phyloP scores from a whole-genome alignment of 2,113 vertebrate species.

The Semicossyphus pulcher region DNA sequence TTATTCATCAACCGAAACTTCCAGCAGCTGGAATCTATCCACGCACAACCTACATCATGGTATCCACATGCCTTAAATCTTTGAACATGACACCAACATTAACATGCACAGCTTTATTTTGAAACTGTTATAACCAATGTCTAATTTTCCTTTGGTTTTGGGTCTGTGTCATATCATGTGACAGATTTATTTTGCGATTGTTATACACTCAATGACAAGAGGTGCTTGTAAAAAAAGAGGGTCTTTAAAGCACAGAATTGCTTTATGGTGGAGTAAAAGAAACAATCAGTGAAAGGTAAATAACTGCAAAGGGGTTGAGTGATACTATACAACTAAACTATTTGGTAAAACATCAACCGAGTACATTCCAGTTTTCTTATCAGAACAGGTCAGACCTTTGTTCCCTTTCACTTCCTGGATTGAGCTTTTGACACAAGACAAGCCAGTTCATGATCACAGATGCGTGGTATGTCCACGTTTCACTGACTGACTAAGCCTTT shows the following conservation, averaged over 20 bases:
- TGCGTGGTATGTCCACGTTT: neutral
- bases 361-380: neutral
- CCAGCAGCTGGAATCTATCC: conserved; percentile 58
- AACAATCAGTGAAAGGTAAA: neutral
- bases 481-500: conserved; percentile 37
- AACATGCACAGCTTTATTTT: neutral
- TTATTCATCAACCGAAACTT: conserved; percentile 67
- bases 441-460: conserved; percentile 21
- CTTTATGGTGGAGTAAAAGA: no score
- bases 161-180: neutral
- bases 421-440: conserved; percentile 10
- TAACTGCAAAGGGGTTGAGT: neutral
- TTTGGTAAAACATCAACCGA: neutral
- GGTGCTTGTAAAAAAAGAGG: neutral
- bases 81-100: neutral
- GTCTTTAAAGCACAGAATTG: no score
- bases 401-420: conserved; percentile 42
- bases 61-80: conserved; percentile 19
- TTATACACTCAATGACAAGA: neutral
- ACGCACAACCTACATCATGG: conserved; percentile 11
- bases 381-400: conserved; percentile 15
- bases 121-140: neutral
- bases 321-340: neutral
- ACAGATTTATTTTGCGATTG: neutral
- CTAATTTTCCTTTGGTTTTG: neutral